Conservation (phyloP, 2,888 invertebrate genomes). For the Himalopsyche anomala region DNA sequence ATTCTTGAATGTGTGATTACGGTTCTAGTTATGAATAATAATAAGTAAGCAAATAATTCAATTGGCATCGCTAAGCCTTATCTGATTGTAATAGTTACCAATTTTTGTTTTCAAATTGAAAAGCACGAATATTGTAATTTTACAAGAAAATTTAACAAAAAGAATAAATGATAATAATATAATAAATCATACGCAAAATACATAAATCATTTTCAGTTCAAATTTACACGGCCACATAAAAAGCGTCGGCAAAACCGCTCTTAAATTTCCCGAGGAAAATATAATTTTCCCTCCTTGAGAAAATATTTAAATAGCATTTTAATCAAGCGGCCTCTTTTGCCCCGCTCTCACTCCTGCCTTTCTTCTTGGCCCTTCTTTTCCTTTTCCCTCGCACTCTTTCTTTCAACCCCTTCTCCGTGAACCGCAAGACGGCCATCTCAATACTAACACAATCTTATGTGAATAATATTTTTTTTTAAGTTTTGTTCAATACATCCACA, state of each 20-base stretch:
- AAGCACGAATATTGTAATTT: neutral
- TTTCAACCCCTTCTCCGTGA: neutral
- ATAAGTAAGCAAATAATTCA: too few relatives aligned
- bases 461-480: too few relatives aligned
- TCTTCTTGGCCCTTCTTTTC: constrained; percentile 17
- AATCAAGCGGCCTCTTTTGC: constrained; percentile 49
- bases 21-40: too few relatives aligned
- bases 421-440: constrained; percentile 20
- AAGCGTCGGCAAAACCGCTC: constrained; percentile 20
- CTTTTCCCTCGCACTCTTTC: constrained; percentile 1
- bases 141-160: neutral
- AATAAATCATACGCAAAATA: constrained; percentile 10
- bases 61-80: too few relatives aligned
- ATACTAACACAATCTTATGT: neutral
- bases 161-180: constrained; percentile 8
- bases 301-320: constrained; percentile 62
- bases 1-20: too few relatives aligned
- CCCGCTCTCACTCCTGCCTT: neutral
- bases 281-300: constrained; percentile 51
- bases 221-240: constrained; percentile 24
- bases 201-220: constrained; percentile 30
- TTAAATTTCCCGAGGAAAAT: constrained; percentile 12
- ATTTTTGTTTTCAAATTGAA: too few relatives aligned
- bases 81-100: too few relatives aligned
- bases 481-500: too few relatives aligned